Base-by-base conservation (phyloP, 2,113 vertebrate species). In the Pedetes capensis region DNA sequence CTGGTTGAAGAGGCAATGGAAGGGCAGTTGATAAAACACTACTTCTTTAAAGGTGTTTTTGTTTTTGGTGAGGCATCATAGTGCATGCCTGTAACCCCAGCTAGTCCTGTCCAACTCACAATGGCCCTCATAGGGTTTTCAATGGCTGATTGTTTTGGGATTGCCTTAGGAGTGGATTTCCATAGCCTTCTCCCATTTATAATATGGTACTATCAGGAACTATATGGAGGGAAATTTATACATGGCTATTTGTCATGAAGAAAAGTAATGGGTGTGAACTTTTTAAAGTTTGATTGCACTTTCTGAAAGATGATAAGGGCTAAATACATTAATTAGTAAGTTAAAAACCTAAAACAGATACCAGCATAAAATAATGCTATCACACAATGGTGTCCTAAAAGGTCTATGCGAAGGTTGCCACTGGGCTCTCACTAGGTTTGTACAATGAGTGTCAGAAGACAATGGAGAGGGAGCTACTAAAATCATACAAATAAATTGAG, bases 381-480 rank as follows among this genome's bases (percentile, higher is more conserved):
- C 25, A 81, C 69, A 34, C 23, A 68, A 11, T 8, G 53, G 3
- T 59, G 25, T 44, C 32, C 66, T 9, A 12, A 51, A 59, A 61
- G 42, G 4, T 51, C 49, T 84, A 1, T 44, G 66, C 29, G 64
- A 87, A 76, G 6, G 34, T 32, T 47, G 22, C 7, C 5, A 44
- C 12, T 63, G 44, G 37, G 27, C 49, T 66, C 8, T 39, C 11
- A 44, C 8, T n/a, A 10, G 47, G 6, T 17, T 37, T 11, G 12
- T 20, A 13, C 10, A 47, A 53, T 0, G 18, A 14, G 66, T 27
- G 25, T 27, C 59, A 71, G 69, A 82, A n/a, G 20, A 84, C 25
- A 23, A 42, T 34, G 10, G 23, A 42, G 29, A 89, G 17, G 18
- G 3, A 25, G 18, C 4, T 8, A 0, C 20, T 11, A 1, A 4